phyloP scores from a whole-genome alignment of 2,797 vertebrate species.

The Myiothlypis chrysogaster region DNA sequence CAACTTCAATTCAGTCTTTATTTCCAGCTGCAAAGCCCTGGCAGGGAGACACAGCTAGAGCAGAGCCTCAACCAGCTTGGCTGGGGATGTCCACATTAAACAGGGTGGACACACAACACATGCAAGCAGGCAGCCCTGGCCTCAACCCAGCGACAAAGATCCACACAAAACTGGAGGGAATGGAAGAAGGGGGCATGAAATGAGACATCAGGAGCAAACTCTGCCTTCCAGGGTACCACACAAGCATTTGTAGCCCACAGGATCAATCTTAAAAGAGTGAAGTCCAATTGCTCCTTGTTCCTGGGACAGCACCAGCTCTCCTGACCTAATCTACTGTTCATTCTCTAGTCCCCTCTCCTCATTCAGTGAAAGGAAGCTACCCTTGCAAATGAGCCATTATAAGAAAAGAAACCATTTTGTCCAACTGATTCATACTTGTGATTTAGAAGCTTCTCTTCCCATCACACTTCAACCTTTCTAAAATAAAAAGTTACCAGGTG shows the following conservation, averaged over 20 bases:
- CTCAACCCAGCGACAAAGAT: not conserved
- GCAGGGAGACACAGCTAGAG: not conserved
- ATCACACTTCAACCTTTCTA: not conserved
- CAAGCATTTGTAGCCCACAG: not conserved
- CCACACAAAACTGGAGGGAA: not conserved
- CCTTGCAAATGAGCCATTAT: not conserved
- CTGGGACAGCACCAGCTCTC: not conserved
- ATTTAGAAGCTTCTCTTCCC: not conserved
- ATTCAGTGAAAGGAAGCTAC: not conserved
- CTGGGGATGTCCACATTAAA: not conserved
- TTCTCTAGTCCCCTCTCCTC: not conserved
- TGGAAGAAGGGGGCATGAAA: not conserved
- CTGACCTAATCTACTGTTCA: not conserved
- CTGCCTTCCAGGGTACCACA: not conserved
- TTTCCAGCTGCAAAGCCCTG: not conserved
- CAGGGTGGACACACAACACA: rapidly evolving
- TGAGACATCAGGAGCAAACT: not conserved
- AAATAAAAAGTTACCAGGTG: not conserved
- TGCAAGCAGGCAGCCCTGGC: not conserved
- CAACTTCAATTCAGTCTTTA: not conserved
- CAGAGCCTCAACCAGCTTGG: not conserved
- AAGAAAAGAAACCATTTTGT: not conserved
- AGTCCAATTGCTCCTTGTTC: not conserved
- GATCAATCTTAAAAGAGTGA: not conserved
- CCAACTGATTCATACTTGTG: not conserved